Base-by-base conservation (phyloP, 2,888 invertebrate species). In the Linhomoeus sp. region DNA sequence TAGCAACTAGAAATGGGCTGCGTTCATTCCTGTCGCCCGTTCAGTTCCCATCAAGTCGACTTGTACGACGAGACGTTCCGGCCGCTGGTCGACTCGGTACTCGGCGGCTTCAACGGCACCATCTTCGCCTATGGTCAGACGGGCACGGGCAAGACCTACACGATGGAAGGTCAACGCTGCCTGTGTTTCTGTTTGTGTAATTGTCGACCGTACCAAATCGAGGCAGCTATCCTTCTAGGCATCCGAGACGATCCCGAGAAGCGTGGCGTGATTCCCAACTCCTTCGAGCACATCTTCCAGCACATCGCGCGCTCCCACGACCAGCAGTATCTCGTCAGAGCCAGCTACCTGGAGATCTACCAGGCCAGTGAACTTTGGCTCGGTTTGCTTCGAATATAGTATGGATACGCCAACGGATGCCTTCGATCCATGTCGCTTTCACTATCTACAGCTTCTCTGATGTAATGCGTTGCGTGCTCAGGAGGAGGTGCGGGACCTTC, bases 71-170 rank as follows among this genome's bases (percentile, higher is more conserved):
- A 94, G 68, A 85, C 87, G 54, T 88, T 94, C 47, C 77, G 86
- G 43, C 87, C 88, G 0, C 70, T 99, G 58, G 87, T 99, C 23
- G 79, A 87, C 53, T 87, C 87, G 1, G 94, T 94, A 5, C 74
- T 97, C 51, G 81, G 85, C 63, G 97, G 97, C 1, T 99, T 92
- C 70, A 97, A 97, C 70, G 92, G 94, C 17, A 97, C 94, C 58
- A 90, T 97, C 56, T 94, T 97, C 72, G 97, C 94, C 1, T 97
- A 97, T 68, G 97, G 94, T 0, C 97, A 97, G 71, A 97, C 97
- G 0, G 94, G 94, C 51, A 92, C 94, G 1, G 94, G 92, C 45
- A 77, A 77, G 64, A 77, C 77, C 9, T 75, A 70, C 58, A 77
- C 77, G 12, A 77, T 77, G 77, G 76, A 77, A 67, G 77, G 76